Evolutionary conservation across 2,888 invertebrate species (phyloP).

Genomic region (Nineta flava): DNA sequence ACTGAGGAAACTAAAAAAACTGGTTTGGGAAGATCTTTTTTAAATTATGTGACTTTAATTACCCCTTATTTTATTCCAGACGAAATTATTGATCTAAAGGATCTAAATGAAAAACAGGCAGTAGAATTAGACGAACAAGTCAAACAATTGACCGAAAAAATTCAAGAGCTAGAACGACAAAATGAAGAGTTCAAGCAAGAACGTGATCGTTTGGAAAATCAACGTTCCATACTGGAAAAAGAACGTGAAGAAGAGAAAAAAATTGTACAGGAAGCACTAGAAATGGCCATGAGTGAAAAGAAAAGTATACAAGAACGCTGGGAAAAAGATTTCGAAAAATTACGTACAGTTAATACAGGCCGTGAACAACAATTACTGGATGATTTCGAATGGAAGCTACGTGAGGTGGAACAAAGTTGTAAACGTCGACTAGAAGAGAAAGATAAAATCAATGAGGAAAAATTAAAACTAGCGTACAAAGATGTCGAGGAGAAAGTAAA

Average conservation of each 20-base stretch:
- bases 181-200: conserved; percentile 31
- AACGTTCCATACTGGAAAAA: conserved; percentile 23
- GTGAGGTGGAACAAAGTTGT: conserved; percentile 56
- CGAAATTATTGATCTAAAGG: conserved; percentile 20
- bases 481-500: conserved; percentile 25
- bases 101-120: conserved; percentile 23
- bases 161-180: conserved; percentile 32
- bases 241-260: conserved; percentile 33
- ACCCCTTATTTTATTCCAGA: conserved; percentile 13
- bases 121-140: conserved; percentile 31
- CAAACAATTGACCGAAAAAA: conserved; percentile 30
- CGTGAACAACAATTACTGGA: conserved; percentile 57
- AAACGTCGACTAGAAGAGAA: conserved; percentile 45
- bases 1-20: too few species aligned
- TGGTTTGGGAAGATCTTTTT: too few species aligned
- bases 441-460: conserved; percentile 39
- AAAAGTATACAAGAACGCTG: conserved; percentile 40
- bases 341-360: conserved; percentile 48
- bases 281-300: conserved; percentile 43
- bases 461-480: conserved; percentile 27
- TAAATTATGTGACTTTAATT: neutral
- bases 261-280: conserved; percentile 38
- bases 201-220: conserved; percentile 27
- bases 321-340: conserved; percentile 50
- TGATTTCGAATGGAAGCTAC: conserved; percentile 73